A percentile compares a stretch with the other conserved stretches of the same genome.
Conservation (phyloP, 2,113 vertebrate species). For the Monarcha castaneiventris region DNA sequence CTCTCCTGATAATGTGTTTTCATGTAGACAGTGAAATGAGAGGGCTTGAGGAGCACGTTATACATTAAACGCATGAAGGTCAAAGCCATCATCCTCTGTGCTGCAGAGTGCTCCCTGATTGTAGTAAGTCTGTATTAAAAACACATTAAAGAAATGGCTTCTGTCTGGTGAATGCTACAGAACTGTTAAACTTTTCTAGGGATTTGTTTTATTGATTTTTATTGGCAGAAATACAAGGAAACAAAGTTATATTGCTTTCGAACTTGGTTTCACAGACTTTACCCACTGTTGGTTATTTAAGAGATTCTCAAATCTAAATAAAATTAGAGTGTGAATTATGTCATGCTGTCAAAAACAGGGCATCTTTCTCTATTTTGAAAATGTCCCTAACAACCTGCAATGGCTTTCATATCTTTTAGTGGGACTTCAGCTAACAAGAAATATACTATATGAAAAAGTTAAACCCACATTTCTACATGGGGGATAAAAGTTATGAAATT, state of each 20-base stretch:
- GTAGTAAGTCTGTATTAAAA: not conserved
- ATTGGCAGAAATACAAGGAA: not conserved
- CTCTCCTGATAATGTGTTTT: constrained; percentile 4
- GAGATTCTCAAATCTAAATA: constrained; percentile 11
- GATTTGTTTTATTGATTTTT: constrained; percentile 9
- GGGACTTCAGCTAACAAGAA: not conserved
- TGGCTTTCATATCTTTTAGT: not conserved
- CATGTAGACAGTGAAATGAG: not conserved
- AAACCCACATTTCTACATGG: not conserved
- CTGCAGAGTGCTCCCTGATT: not conserved
- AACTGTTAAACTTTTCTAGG: not conserved
- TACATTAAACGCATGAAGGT: not conserved
- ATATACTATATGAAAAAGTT: not conserved
- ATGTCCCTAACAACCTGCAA: not conserved
- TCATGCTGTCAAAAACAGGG: constrained; percentile 28
- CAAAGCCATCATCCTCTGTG: not conserved
- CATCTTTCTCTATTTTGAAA: constrained; percentile 24
- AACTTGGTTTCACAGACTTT: constrained; percentile 26
- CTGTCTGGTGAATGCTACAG: not conserved
- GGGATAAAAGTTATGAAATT: not conserved
- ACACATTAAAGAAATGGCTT: not conserved
- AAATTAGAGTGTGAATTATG: constrained; percentile 54
- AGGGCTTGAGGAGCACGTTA: not conserved
- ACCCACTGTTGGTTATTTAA: constrained; percentile 42
- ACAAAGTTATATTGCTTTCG: not conserved